These are phyloP conservation scores for Drosophila quadrilineata DNA, from an alignment of 1,140 invertebrate genomes.

Conservation along the genomic window DNA sequence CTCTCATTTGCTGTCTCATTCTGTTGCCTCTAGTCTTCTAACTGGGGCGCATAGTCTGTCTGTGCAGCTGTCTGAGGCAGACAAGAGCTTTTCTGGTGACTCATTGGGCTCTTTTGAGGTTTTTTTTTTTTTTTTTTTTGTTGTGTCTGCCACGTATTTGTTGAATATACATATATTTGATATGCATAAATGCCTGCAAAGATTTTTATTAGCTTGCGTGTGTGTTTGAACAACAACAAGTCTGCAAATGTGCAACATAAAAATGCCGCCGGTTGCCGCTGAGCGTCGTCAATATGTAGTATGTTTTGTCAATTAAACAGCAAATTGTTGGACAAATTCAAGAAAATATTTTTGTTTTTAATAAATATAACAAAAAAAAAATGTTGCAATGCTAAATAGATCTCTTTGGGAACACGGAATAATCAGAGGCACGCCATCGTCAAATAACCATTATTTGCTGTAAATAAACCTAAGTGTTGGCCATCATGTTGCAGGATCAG, in stretches of 20 bases:
- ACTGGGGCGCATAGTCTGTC: slow-evolving; percentile 60
- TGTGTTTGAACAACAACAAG: slow-evolving; percentile 22
- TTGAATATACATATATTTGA: slow-evolving; percentile 78
- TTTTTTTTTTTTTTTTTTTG: no score
- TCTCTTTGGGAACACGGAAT: slow-evolving; percentile 12
- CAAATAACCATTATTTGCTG: slow-evolving; percentile 80
- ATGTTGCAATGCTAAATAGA: slow-evolving; percentile 22
- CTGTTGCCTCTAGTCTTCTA: slow-evolving; percentile 4
- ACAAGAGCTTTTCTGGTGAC: slow-evolving; percentile 52
- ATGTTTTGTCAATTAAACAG: slow-evolving; percentile 79
- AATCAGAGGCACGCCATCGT: slow-evolving; percentile 70
- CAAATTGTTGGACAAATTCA: slow-evolving; percentile 78
- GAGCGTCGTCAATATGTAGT: slow-evolving; percentile 37
- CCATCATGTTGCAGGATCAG: no score
- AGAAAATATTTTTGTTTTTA: slow-evolving; percentile 70
- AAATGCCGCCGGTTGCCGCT: slow-evolving; percentile 66
- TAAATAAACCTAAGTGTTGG: slow-evolving; percentile 68
- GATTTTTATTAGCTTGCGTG: slow-evolving; percentile 8
- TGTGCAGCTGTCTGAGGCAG: slow-evolving; percentile 72
- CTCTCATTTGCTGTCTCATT: no score
- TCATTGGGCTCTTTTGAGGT: slow-evolving; percentile 67
- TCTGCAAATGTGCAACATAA: slow-evolving; percentile 28
- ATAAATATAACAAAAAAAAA: slow-evolving; percentile 66
- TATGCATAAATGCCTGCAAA: slow-evolving; percentile 56
- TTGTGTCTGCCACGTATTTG: slow-evolving; percentile 70